Conservation (phyloP, 2,113 vertebrate species). For the Aythya baeri region DNA sequence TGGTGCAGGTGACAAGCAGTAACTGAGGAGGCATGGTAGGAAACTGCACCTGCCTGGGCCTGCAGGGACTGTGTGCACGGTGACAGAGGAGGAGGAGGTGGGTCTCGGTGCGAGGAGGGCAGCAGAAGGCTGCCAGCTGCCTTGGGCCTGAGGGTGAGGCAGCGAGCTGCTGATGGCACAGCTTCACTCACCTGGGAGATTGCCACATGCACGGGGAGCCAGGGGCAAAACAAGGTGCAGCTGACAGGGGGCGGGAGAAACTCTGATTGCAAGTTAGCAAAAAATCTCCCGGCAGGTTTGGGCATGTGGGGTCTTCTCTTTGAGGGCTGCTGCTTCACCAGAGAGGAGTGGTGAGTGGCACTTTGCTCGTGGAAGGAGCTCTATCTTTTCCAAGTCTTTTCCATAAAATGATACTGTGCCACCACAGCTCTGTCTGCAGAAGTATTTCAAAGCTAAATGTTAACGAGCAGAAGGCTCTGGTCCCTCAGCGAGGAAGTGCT, state of each 20-base stretch:
- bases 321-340: neutral
- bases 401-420: neutral
- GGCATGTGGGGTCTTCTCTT: neutral
- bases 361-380: neutral
- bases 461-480: neutral
- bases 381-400: neutral
- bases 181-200: neutral
- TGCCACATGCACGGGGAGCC: neutral
- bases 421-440: neutral
- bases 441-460: neutral
- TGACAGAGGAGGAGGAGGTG: neutral
- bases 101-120: neutral
- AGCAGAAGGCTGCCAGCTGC: neutral
- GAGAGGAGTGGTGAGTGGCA: neutral
- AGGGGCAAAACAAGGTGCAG: neutral
- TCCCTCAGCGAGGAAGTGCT: neutral
- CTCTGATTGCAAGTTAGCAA: neutral
- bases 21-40: neutral
- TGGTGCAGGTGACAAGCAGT: neutral
- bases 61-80: neutral
- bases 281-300: neutral
- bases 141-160: neutral
- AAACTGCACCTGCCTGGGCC: neutral
- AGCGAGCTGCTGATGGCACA: neutral
- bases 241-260: neutral